Base-by-base conservation (phyloP, 2,113 vertebrate genomes). In the Pelmatolapia mariae region DNA sequence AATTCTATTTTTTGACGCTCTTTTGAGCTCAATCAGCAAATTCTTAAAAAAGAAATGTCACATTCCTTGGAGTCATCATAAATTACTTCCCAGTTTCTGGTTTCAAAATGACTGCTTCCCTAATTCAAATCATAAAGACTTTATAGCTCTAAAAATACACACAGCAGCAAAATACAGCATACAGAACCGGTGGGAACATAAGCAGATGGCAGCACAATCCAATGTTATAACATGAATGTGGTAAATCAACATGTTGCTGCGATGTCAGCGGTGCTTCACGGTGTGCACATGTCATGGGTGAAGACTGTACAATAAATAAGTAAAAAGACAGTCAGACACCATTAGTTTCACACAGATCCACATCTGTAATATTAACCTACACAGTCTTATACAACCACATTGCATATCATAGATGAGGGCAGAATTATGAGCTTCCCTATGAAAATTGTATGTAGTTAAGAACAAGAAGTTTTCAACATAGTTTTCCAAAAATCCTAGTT, bases 1-100 rank as follows among this genome's bases (percentile, higher is more conserved):
- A 5, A 15, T 45, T 91, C 18, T n/a, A 36, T 50, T 66, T 83
- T 52, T n/a, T 13, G 26, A 19, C 3, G 1, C 1, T 52, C 16
- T 10, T 3, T 9, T 43, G 12, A 33, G 53, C 84, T 15, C 6
- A 22, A 24, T 90, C 83, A 81, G 84, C 90, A 94, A 22, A 82
- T 85, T 91, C 13, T 61, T 29, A 16, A 33, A 81, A 33, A 59
- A 4, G 15, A 2, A 6, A 66, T 31, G 19, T 47, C 3, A n/a
- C 3, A 80, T 59, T 83, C 26, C 15, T 73, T 22, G 4, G 24
- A 7, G 5, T 89, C 86, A 89, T 90, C 54, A 89, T 36, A 83
- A 88, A 52, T 40, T 4, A 12, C 66, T 92, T 94, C 91, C 81
- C 45, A 7, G 4, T 90, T 94, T 90, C 29, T 16, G 13, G 24